Evolutionary conservation across 2,797 vertebrate species (phyloP), one percentile per base, ranked within the genome.

Genomic region (Spea hammondii): DNA sequence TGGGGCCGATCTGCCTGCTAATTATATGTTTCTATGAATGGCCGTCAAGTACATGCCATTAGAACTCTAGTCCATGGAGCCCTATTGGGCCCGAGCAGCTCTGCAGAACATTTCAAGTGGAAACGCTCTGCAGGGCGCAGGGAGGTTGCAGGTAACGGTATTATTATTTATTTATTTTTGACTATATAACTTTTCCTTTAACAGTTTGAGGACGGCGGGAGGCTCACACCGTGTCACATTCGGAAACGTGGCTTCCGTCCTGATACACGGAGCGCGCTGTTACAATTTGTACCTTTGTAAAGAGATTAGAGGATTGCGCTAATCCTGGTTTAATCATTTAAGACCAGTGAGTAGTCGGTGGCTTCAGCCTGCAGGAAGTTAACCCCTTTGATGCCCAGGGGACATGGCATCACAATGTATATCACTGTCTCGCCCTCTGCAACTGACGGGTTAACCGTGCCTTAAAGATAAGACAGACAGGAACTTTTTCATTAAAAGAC

Each of bases 281-380:
- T 14, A 72, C 79, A 81, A 81, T 81, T 77, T 81, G 74, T 77
- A 72, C 74, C 69, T 81, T 77, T 81, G 74, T 77, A 47, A 71
- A 53, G 70, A 77, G 79, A 81, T 81, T 81, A 81, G 53, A 53
- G 74, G 74, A 77, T 81, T 73, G 54, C n/a, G 62, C 32, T 81
- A 81, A 81, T 81, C 79, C 79, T 11, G 67, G 69, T 81, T 81
- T 81, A 81, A 81, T 81, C 69, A 81, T 77, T 69, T 81, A 81
- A 81, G 69, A 66, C 74, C 74, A 71, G 68, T 72, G 69, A 76
- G 79, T 57, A 72, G 45, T 66, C 60, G 62, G 79, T 60, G 79
- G 50, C 67, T 81, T 80, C 62, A 49, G 47, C 46, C 55, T 32
- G 48, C n/a, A 47, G 9, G 0, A 11, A 10, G 12, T 77, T 81